Evolutionary conservation across 1,140 invertebrate genomes (phyloP), one percentile per base, ranked within the genome.

Genomic region (Cyphomyrmex costatus): DNA sequence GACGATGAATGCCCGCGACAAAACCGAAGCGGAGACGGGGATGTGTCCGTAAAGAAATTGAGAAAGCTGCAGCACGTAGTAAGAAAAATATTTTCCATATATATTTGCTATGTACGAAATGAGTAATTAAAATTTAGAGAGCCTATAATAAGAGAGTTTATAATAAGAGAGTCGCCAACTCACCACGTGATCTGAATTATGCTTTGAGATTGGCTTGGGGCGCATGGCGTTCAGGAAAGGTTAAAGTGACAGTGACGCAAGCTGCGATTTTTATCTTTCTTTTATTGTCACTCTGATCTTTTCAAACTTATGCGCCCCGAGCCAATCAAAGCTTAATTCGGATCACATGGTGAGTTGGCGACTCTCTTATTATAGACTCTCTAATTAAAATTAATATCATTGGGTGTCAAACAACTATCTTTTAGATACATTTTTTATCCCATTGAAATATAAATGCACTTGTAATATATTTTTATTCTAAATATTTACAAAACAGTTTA

Each of bases 1-100:
- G 66, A 86, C 88, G 88, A 90, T 88, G 60, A 78, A 90, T 90
- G 68, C n/a, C 42, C 63, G 42, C 19, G 63, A 89, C 89, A 73
- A 85, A 89, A 85, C 74, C 56, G 24, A 30, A 46, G 33, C 70
- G 60, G 33, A 61, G 49, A 76, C 68, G 46, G 42, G 53, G 66
- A 60, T 53, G 53, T 6, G 24, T 14, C 27, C n/a, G 16, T 36
- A n/a, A 79, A 84, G 27, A 86, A 79, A 86, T 79, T 74, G 78
- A 56, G 30, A 19, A 30, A 24, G 12, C 53, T 49, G 14, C 42
- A 33, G 36, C 61, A 77, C 33, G 58, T 70, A 12, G 63, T 24
- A 3, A 6, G 30, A 21, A 78, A 74, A 86, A n/a, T 49, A 65
- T 86, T 60, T 68, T 80, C 33, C 36, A 89, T 73, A 30, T 58